Evolutionary conservation across 2,797 vertebrate species (phyloP).

Genomic region (Chaunax sp.): DNA sequence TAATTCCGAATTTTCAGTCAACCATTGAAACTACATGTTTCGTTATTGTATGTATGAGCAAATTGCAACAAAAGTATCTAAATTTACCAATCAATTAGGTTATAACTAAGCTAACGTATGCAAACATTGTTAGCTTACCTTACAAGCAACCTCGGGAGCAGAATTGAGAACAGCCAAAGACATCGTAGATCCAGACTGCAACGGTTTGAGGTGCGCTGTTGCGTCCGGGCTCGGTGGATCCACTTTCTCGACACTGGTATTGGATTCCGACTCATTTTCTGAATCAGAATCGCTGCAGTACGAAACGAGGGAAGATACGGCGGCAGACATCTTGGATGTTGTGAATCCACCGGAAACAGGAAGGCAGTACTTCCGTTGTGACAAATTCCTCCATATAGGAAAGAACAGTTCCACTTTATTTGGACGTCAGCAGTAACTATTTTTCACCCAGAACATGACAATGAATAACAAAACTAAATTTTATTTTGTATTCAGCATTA

Average conservation of each 20-base stretch:
- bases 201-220: conserved; percentile 78
- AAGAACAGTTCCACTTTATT: too few species aligned
- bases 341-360: conserved; percentile 64
- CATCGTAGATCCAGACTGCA: conserved; percentile 55
- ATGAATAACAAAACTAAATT: not conserved
- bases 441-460: not conserved
- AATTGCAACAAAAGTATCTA: too few species aligned
- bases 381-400: not conserved
- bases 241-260: conserved; percentile 49
- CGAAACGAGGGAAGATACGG: conserved; percentile 87
- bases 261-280: conserved; percentile 85
- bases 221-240: conserved; percentile 71
- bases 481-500: not conserved
- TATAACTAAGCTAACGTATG: conserved; percentile 39
- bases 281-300: conserved; percentile 92
- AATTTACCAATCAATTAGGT: not conserved
- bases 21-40: too few species aligned
- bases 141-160: conserved; percentile 95
- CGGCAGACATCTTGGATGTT: conserved; percentile 90
- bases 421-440: not conserved
- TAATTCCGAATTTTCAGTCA: too few species aligned
- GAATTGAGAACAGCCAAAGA: conserved; percentile 85
- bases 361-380: conserved; percentile 62
- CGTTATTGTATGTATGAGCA: too few species aligned
- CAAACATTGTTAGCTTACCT: conserved; percentile 84